Conservation (phyloP, 2,113 vertebrate genomes). For the Alethe diademata region DNA sequence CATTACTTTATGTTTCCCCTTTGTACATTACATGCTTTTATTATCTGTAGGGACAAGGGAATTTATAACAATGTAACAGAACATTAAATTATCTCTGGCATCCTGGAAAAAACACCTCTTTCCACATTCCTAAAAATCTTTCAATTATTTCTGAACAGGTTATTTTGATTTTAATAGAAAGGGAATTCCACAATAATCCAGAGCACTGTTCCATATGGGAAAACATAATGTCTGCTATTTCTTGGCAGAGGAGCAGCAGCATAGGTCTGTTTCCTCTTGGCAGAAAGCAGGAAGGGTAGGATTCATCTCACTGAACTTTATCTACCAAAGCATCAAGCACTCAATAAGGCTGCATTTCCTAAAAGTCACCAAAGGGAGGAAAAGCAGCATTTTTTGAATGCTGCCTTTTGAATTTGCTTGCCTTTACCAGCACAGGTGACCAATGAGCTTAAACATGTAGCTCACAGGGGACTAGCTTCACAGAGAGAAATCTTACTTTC, state of each 20-base stretch:
- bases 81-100: neutral
- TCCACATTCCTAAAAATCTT: neutral
- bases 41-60: neutral
- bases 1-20: neutral
- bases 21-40: neutral
- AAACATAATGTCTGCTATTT: neutral
- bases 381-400: neutral
- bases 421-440: neutral
- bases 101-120: neutral
- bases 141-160: neutral
- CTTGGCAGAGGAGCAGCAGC: slow-evolving; percentile 15
- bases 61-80: neutral
- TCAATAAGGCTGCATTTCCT: slow-evolving; percentile 2
- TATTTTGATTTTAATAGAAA: slow-evolving; percentile 32
- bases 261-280: slow-evolving; percentile 39
- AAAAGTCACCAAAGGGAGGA: neutral
- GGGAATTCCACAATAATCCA: slow-evolving; percentile 29
- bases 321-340: neutral
- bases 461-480: neutral
- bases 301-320: slow-evolving; percentile 16
- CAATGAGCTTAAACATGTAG: neutral
- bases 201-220: neutral
- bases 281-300: neutral
- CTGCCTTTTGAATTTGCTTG: neutral
- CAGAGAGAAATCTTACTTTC: neutral